These are phyloP conservation scores for Tineola bisselliella DNA, from an alignment of 2,888 invertebrate genomes.

Conservation along the genomic window DNA sequence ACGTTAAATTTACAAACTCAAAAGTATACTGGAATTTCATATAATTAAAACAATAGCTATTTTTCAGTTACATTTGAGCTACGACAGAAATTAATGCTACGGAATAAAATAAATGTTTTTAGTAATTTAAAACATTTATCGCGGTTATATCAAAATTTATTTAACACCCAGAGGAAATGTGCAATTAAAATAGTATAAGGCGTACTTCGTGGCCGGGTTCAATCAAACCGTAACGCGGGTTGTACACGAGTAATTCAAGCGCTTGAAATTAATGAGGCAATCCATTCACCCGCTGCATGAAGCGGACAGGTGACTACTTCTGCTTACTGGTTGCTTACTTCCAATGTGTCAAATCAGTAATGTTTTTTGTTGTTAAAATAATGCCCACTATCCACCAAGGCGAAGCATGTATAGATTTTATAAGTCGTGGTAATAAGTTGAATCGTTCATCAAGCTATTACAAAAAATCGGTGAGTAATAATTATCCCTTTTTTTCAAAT, in stretches of 20 bases:
- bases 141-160: not conserved
- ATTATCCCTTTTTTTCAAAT: too few relatives aligned
- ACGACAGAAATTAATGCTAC: not conserved
- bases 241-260: conserved; percentile 19
- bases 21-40: too few relatives aligned
- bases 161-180: conserved; percentile 1
- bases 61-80: not conserved
- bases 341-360: not conserved
- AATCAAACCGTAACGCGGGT: conserved; percentile 10
- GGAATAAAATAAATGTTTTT: not conserved
- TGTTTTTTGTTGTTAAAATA: not conserved
- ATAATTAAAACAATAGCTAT: not conserved
- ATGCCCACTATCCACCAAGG: too few relatives aligned
- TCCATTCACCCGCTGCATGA: conserved; percentile 18
- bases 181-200: conserved; percentile 6
- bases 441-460: too few relatives aligned
- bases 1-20: too few relatives aligned
- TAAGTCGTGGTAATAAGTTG: too few relatives aligned
- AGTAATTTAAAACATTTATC: not conserved
- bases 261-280: conserved; percentile 23
- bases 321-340: conserved; percentile 1
- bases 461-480: too few relatives aligned
- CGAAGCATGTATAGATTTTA: too few relatives aligned
- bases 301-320: conserved; percentile 13
- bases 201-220: not conserved